Evolutionary conservation across 2,888 invertebrate species (phyloP).

Genomic region (Noctua fimbriata): DNA sequence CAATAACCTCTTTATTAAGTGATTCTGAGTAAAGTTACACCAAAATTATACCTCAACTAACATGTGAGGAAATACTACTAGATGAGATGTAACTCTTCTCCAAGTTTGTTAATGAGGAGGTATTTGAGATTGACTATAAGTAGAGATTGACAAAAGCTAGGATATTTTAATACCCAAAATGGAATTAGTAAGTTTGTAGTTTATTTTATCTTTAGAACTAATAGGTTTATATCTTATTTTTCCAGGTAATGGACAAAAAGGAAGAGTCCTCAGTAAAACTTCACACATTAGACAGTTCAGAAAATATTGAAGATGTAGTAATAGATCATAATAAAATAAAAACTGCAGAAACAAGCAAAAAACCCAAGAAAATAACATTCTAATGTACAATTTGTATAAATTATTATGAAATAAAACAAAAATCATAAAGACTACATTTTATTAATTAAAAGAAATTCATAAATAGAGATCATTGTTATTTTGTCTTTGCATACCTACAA

Average conservation of each 20-base stretch:
- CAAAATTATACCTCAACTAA: background rate
- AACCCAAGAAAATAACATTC: conserved; percentile 87
- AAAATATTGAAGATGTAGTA: conserved; percentile 85
- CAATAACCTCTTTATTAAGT: background rate
- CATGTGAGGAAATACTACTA: background rate
- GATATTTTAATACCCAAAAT: background rate
- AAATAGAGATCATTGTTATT: conserved; percentile 52
- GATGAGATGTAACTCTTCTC: background rate
- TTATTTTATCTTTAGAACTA: background rate
- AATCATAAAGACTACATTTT: conserved; percentile 1
- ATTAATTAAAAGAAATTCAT: conserved; percentile 21
- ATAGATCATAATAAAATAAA: conserved; percentile 66
- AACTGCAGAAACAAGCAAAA: conserved; percentile 71
- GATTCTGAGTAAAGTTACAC: background rate
- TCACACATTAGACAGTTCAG: conserved; percentile 80
- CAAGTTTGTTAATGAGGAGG: background rate
- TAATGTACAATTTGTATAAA: conserved; percentile 62
- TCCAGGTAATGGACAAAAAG: conserved; percentile 83
- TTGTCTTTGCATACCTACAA: conserved; percentile 53
- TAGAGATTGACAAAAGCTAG: background rate
- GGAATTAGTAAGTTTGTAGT: background rate
- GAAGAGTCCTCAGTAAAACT: conserved; percentile 86
- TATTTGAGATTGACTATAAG: background rate
- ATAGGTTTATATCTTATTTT: conserved; percentile 36
- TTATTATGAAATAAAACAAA: conserved; percentile 40